Percentiles rank a stretch among this genome's conserved stretches.
phyloP scores from a whole-genome alignment of 1,140 invertebrate genomes.

The Zaprionus davidi region DNA sequence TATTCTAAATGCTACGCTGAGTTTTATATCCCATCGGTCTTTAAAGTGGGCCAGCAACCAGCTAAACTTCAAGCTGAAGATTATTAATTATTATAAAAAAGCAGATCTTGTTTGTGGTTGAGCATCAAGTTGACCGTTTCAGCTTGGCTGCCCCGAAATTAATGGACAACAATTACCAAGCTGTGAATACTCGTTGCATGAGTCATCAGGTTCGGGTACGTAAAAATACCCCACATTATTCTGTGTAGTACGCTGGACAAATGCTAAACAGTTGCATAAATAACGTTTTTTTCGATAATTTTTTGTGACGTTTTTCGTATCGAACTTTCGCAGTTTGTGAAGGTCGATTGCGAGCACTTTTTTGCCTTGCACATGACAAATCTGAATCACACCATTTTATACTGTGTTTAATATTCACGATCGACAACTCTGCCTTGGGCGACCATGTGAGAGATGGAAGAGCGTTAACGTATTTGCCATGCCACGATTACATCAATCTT shows the following conservation, averaged over 20 bases:
- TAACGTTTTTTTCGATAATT: conserved; percentile 47
- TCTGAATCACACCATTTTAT: conserved; percentile 63
- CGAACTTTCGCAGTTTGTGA: conserved; percentile 44
- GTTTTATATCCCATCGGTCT: conserved; percentile 43
- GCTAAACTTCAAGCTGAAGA: conserved; percentile 5
- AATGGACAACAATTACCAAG: conserved; percentile 13
- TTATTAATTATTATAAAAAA: conserved; percentile 54
- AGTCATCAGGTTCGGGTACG: conserved; percentile 37
- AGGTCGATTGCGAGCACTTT: conserved; percentile 61
- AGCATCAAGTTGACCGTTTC: conserved; percentile 36
- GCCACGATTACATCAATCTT: conserved; percentile 69
- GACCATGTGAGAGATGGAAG: conserved; percentile 50
- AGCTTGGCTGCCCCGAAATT: conserved; percentile 34
- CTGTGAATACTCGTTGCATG: conserved; percentile 50
- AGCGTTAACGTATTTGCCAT: conserved; percentile 43
- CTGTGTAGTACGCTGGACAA: conserved; percentile 42
- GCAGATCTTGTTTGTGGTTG: conserved; percentile 16
- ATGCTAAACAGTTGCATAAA: conserved; percentile 59
- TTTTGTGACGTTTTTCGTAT: conserved; percentile 59
- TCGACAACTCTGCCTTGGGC: conserved; percentile 54
- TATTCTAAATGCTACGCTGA: conserved; percentile 65
- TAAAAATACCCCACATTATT: conserved; percentile 50
- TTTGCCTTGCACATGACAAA: conserved; percentile 50
- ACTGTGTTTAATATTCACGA: conserved; percentile 62
- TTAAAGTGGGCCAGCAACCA: conserved; percentile 50